phyloP scores from a whole-genome alignment of 2,888 invertebrate species.

The Monopis laevigella region DNA sequence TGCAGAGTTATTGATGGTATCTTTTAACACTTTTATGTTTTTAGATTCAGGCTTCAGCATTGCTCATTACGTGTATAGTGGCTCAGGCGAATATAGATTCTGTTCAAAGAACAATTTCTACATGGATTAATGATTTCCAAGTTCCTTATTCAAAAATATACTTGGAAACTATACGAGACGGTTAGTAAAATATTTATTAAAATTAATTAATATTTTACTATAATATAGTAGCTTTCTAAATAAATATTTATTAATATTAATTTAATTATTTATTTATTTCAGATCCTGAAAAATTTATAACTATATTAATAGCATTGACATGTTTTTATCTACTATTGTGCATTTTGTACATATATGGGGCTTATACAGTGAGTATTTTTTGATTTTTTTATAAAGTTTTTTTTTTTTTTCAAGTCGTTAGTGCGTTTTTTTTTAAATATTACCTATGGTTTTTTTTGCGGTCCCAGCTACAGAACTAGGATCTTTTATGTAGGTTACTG shows the following conservation, averaged over 20 bases:
- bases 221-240: too few species aligned
- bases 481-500: too few species aligned
- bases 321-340: conserved; percentile 37
- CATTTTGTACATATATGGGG: conserved; percentile 44
- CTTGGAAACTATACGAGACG: conserved; percentile 32
- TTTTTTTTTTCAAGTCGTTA: too few species aligned
- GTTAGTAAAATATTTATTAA: too few species aligned
- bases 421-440: too few species aligned
- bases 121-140: conserved; percentile 32
- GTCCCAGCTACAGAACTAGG: too few species aligned
- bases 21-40: conserved; percentile 13
- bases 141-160: conserved; percentile 37
- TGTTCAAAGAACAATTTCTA: conserved; percentile 28
- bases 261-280: conserved; percentile 22
- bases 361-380: conserved; percentile 37
- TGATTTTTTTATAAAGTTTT: too few species aligned
- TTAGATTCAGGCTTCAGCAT: conserved; percentile 37
- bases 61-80: conserved; percentile 29
- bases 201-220: too few species aligned
- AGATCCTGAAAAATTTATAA: conserved; percentile 42
- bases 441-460: too few species aligned
- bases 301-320: conserved; percentile 29
- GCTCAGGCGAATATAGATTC: conserved; percentile 28
- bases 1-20: neutral
- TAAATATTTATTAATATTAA: too few species aligned